These are phyloP conservation scores for Ptiloglossa arizonensis DNA, from an alignment of 1,140 invertebrate species.

Conservation along the genomic window DNA sequence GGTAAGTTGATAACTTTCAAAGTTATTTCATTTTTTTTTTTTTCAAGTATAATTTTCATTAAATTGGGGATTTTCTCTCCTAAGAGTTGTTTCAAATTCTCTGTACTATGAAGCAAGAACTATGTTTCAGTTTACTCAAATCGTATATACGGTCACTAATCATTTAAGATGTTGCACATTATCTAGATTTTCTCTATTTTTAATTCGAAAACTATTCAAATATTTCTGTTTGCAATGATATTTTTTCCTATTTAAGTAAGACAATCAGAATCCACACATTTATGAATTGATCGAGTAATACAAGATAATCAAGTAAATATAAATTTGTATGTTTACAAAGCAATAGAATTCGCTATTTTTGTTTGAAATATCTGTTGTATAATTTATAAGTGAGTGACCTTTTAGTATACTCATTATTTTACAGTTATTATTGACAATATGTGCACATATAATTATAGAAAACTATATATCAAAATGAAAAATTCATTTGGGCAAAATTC, in stretches of 20 bases:
- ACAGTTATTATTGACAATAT: no score
- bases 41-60: neutral
- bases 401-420: neutral
- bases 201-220: neutral
- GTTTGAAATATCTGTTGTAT: neutral
- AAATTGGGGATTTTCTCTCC: neutral
- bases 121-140: neutral
- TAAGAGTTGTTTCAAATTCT: neutral
- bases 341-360: neutral
- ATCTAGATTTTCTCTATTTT: neutral
- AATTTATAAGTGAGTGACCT: neutral
- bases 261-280: neutral
- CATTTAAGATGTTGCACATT: neutral
- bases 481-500: no score
- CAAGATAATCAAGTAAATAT: neutral
- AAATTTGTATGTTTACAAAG: neutral
- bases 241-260: neutral
- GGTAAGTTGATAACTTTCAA: constrained; percentile 85
- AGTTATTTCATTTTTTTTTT: neutral
- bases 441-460: no score
- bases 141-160: neutral
- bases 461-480: no score
- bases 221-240: neutral
- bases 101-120: neutral
- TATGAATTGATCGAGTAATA: neutral